A percentile compares a stretch with the other conserved stretches of the same genome.
Evolutionary conservation across 1,140 invertebrate genomes (phyloP).

Genomic region (Oscheius sp.): DNA sequence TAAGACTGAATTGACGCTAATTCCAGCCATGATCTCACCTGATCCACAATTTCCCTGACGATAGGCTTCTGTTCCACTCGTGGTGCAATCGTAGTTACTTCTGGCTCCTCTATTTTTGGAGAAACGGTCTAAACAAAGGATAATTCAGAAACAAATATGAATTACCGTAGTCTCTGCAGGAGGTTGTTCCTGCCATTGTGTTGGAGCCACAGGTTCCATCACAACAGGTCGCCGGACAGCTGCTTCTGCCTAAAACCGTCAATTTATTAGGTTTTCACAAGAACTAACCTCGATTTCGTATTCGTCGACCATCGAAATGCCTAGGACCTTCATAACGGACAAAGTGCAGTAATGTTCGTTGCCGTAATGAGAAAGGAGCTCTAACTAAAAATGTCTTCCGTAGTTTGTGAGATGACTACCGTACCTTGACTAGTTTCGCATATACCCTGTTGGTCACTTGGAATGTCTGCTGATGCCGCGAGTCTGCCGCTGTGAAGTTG

Average conservation of each 20-base stretch:
- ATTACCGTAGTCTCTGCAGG: too few species aligned
- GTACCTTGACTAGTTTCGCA: slow-evolving; percentile 80
- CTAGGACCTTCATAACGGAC: slow-evolving; percentile 83
- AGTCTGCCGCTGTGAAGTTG: slow-evolving; percentile 80
- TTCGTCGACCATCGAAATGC: slow-evolving; percentile 69
- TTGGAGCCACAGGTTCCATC: background rate
- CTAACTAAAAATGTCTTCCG: slow-evolving; percentile 65
- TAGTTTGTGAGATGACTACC: slow-evolving; percentile 13
- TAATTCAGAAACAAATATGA: background rate
- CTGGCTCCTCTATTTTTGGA: background rate
- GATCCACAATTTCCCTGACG: background rate
- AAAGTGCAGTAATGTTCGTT: slow-evolving; percentile 95
- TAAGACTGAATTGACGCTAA: background rate
- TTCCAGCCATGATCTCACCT: background rate
- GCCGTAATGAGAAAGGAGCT: slow-evolving; percentile 87
- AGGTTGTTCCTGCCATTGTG: too few species aligned
- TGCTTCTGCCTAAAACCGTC: background rate
- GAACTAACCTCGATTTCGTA: slow-evolving; percentile 58
- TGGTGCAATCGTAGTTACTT: background rate
- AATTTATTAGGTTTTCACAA: background rate
- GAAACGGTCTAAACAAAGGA: background rate
- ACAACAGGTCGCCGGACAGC: background rate
- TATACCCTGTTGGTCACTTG: slow-evolving; percentile 74
- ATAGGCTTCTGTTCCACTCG: background rate
- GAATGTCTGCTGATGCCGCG: slow-evolving; percentile 82